These are phyloP conservation scores for Hycleus phaleratus DNA, from an alignment of 1,140 invertebrate species.

Conservation along the genomic window DNA sequence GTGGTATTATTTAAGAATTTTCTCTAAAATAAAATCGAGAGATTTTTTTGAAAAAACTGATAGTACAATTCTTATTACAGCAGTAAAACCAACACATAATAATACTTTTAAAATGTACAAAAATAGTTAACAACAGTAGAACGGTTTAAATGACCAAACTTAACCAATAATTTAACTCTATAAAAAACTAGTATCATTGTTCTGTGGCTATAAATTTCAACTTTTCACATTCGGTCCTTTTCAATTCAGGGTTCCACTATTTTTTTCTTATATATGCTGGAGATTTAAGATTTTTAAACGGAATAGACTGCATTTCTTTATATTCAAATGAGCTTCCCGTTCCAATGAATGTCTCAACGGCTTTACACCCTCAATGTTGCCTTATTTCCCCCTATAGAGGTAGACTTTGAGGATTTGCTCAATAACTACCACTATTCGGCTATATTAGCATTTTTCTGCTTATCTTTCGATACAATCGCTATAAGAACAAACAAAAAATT, in stretches of 20 bases:
- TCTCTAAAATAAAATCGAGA: conserved; percentile 1
- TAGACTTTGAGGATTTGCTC: too few relatives aligned
- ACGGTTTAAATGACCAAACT: conserved; percentile 37
- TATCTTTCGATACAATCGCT: too few relatives aligned
- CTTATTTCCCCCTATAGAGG: too few relatives aligned
- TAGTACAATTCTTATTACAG: not conserved
- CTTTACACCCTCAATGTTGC: conserved; percentile 6
- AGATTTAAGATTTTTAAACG: conserved; percentile 34
- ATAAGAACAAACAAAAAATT: too few relatives aligned
- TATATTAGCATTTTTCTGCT: too few relatives aligned
- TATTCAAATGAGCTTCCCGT: conserved; percentile 32
- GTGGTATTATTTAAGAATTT: conserved; percentile 2
- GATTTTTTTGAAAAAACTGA: not conserved
- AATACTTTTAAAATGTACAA: conserved; percentile 18
- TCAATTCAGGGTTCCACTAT: conserved; percentile 32
- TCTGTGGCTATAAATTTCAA: conserved; percentile 39
- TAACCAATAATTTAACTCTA: conserved; percentile 39
- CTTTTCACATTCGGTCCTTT: conserved; percentile 40
- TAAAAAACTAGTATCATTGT: conserved; percentile 40
- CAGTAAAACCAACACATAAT: not conserved
- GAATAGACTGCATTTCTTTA: conserved; percentile 35
- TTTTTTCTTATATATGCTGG: conserved; percentile 22
- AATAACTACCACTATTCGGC: too few relatives aligned
- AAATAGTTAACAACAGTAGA: conserved; percentile 30
- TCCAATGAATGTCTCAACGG: conserved; percentile 11